phyloP scores from a whole-genome alignment of 2,113 vertebrate species.

The Misgurnus anguillicaudatus region DNA sequence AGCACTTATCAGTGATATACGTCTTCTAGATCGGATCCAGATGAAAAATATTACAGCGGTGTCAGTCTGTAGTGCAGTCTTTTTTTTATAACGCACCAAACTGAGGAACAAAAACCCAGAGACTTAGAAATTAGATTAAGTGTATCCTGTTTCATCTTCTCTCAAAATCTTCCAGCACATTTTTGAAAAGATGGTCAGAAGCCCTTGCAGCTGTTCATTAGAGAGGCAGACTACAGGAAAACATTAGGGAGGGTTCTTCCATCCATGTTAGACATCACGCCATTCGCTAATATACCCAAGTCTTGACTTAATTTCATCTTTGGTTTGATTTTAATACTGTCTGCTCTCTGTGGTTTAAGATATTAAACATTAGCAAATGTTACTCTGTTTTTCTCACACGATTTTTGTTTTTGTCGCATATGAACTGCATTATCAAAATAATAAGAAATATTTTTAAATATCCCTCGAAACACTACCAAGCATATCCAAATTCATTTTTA shows the following conservation, averaged over 20 bases:
- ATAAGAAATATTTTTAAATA: neutral
- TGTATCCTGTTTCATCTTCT: conserved; percentile 70
- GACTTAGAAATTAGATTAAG: conserved; percentile 69
- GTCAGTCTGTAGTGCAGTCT: conserved; percentile 51
- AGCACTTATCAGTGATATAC: conserved; percentile 45
- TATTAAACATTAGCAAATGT: neutral
- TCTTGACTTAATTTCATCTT: conserved; percentile 45
- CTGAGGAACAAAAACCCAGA: conserved; percentile 58
- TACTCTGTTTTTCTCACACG: neutral
- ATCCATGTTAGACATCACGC: conserved; percentile 51
- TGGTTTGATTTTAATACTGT: neutral
- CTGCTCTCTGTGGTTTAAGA: neutral
- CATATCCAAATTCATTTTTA: conserved; percentile 44
- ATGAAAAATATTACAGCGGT: conserved; percentile 53
- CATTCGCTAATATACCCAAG: conserved; percentile 50
- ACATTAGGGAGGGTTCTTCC: conserved; percentile 66
- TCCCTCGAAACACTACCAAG: neutral
- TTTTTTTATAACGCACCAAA: conserved; percentile 52
- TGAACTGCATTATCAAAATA: neutral
- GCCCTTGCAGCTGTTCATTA: conserved; percentile 75
- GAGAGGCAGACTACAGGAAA: conserved; percentile 63
- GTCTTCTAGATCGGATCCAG: conserved; percentile 49
- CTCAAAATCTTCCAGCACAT: conserved; percentile 68
- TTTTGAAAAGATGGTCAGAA: conserved; percentile 65
- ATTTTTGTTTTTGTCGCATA: neutral